Evolutionary conservation across 2,113 vertebrate species (phyloP).

Genomic region (Pseudorhombus dupliciocellatus): DNA sequence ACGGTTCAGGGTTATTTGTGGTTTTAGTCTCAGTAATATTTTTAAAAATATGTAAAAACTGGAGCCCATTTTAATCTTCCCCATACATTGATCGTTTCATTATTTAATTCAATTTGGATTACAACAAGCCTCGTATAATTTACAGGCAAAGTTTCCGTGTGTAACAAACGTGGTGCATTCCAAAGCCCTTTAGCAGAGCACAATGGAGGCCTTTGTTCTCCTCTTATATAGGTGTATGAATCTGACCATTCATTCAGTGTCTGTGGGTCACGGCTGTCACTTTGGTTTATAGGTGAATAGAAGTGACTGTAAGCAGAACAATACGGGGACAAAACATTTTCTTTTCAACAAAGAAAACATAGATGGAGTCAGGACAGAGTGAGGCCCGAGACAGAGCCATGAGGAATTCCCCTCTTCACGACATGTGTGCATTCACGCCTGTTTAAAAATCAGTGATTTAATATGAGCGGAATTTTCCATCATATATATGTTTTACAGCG

Average conservation of each 20-base stretch:
- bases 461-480: not conserved
- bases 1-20: too few species aligned
- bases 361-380: constrained; percentile 23
- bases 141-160: not conserved
- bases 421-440: not conserved
- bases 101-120: not conserved
- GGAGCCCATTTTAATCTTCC: not conserved
- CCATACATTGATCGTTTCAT: not conserved
- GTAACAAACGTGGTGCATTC: not conserved
- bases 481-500: too few species aligned
- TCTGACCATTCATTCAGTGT: constrained; percentile 30
- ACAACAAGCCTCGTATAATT: not conserved
- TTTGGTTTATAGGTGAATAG: constrained; percentile 36
- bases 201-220: constrained; percentile 29
- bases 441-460: not conserved
- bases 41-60: not conserved
- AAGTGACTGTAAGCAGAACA: constrained; percentile 41
- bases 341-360: constrained; percentile 14
- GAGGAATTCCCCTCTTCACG: constrained; percentile 5
- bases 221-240: constrained; percentile 19
- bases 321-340: constrained; percentile 10
- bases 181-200: not conserved
- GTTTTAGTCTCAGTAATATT: not conserved
- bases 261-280: constrained; percentile 30
- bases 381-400: constrained; percentile 16